Evolutionary conservation across 2,113 vertebrate species (phyloP), one percentile per base, ranked within the genome.

Genomic region (Misgurnus anguillicaudatus): DNA sequence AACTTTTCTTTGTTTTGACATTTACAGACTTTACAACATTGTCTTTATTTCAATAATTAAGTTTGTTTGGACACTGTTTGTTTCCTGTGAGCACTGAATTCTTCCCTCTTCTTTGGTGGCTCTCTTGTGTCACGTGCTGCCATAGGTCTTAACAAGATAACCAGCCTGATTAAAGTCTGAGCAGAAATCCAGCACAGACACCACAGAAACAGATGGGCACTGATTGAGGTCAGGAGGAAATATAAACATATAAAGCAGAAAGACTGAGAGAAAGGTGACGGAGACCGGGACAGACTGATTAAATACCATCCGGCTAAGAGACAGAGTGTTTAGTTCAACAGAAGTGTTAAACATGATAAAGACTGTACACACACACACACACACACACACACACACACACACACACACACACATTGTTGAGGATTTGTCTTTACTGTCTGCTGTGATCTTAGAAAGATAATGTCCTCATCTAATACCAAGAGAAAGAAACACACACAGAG

Each of bases 191-290:
- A 41, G 31, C 47, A 4, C 82, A 80, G 36, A 55, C 8, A 17
- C 68, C 67, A 24, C 51, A 60, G 75, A 48, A 66, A 73, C 90
- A 91, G 89, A 90, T 87, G 87, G 90, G 53, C 66, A 45, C 66
- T 55, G 82, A 85, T 84, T 82, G 71, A 82, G 85, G 87, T 83
- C 84, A 83, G 63, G 64, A 53, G 21, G 14, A 76, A 16, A 47
- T 31, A 14, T 38, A 66, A 17, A 57, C 38, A 42, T 11, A 24
- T 47, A 67, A 41, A 31, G n/a, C 74, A 67, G 61, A 41, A 38
- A 45, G 16, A 66, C 53, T 16, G 51, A 14, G 16, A 68, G 19
- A 24, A 38, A 24, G n/a, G 11, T 47, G 41, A 42, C 13, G 5
- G 3, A 4, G 48, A 6, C 47, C 13, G n/a, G 17, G n/a, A 55